Evolutionary conservation across 2,113 vertebrate genomes (phyloP).

Genomic region (Poecile atricapillus): DNA sequence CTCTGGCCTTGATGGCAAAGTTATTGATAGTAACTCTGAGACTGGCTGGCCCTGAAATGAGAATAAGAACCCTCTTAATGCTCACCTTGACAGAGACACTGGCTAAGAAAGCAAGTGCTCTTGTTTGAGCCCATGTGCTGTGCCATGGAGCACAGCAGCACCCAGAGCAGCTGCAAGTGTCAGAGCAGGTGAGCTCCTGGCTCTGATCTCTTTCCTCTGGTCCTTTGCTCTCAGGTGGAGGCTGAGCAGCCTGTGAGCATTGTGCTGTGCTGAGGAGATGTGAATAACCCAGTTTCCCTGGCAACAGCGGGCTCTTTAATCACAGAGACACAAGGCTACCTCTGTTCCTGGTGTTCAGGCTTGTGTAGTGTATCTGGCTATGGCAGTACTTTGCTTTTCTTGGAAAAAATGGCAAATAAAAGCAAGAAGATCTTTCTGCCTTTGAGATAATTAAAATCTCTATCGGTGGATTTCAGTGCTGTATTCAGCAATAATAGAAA

Average conservation of each 20-base stretch:
- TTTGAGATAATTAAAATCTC: not conserved
- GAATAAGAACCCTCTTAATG: not conserved
- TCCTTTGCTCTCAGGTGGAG: not conserved
- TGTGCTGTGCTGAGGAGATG: not conserved
- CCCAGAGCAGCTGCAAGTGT: not conserved
- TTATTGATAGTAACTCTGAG: not conserved
- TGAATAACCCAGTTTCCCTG: constrained; percentile 25
- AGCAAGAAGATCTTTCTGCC: not conserved
- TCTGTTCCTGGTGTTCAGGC: not conserved
- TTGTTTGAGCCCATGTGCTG: not conserved
- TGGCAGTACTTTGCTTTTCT: not conserved
- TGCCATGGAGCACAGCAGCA: not conserved
- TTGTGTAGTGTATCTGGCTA: not conserved
- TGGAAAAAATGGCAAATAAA: not conserved
- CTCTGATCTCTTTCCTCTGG: not conserved
- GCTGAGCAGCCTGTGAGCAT: not conserved
- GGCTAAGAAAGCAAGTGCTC: not conserved
- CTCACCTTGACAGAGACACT: not conserved
- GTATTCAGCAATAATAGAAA: not conserved
- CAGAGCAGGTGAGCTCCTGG: not conserved
- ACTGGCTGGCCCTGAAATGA: not conserved
- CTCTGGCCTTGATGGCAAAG: not conserved
- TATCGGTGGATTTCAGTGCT: not conserved
- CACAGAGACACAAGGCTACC: not conserved
- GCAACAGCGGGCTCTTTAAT: constrained; percentile 39